Base-by-base conservation (phyloP, 2,113 vertebrate species). In the Dasyornis broadbenti region DNA sequence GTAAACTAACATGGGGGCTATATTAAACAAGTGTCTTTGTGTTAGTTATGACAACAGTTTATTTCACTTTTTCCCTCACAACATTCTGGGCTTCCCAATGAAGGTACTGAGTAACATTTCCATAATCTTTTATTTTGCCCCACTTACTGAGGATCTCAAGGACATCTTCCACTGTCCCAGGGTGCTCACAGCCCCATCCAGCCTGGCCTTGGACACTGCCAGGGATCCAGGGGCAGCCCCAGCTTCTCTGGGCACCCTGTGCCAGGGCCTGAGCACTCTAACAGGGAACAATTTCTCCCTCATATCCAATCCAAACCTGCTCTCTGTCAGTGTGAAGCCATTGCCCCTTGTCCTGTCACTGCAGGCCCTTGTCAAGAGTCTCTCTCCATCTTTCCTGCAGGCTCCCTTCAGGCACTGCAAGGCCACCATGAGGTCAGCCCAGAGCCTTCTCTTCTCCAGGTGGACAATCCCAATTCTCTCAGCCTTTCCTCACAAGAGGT, bases 61-160 rank as follows among this genome's bases (percentile, higher is more conserved):
- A 60, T 60, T 57, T 31, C 30, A 52, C 4, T 35, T 60, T 70
- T 26, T 68, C 39, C 57, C 31, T 69, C 56, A 64, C 30, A 82
- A 50, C 0, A 0, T 66, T n/a, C 33, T 69, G 19, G 21, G 19
- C n/a, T 30, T 86, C 50, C 31, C 35, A 59, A 5, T 6, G 19
- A 66, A 91, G 42, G 52, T 14, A 50, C 12, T 13, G 9, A 57
- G 57, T 50, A 72, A 72, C 7, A 59, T 20, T 68, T 63, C 52
- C 35, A 63, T 2, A 14, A 28, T 27, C 4, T 54, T 59, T 49
- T 26, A 28, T 10, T 23, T 7, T 85, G 27, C 13, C 26, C 19
- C 35, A 35, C 39, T 71, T 68, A 39, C 24, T 86, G 30, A 42
- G 57, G 31, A 66, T 35, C 26, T 65, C 19, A 13, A 23, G 24